phyloP scores from a whole-genome alignment of 2,888 invertebrate species.

The Caenorhabditis japonica region DNA sequence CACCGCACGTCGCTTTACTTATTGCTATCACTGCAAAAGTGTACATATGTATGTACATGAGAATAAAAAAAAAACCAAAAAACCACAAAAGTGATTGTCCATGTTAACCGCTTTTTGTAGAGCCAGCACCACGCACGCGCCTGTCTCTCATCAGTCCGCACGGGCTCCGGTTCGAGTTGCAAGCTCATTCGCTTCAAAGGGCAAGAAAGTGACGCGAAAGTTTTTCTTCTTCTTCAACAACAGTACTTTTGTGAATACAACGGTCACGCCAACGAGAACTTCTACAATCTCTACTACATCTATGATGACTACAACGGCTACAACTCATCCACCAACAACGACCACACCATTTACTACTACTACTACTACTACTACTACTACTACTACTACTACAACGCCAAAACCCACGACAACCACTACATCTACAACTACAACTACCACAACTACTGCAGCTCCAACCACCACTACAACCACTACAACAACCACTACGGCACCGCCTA shows the following conservation, averaged over 20 bases:
- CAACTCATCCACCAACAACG: constrained; percentile 4
- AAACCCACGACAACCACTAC: constrained; percentile 10
- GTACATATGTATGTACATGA: no score
- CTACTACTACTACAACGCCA: constrained; percentile 21
- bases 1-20: constrained; percentile 9
- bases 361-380: constrained; percentile 17
- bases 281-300: constrained; percentile 21
- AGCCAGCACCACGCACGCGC: constrained; percentile 32
- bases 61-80: constrained; percentile 35
- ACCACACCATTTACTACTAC: constrained; percentile 12
- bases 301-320: constrained; percentile 8
- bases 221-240: constrained; percentile 54
- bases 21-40: constrained; percentile 30
- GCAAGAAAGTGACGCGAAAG: constrained; percentile 45
- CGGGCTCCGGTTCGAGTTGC: constrained; percentile 36
- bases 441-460: constrained; percentile 10
- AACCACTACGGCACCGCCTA: constrained; percentile 28
- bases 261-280: constrained; percentile 6
- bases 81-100: constrained; percentile 1
- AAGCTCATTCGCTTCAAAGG: constrained; percentile 33
- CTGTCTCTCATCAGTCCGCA: constrained; percentile 27
- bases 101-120: constrained; percentile 42
- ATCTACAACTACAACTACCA: constrained; percentile 29
- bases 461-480: constrained; percentile 30
- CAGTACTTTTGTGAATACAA: constrained; percentile 12